These are phyloP conservation scores for Tringa solitaria DNA, from an alignment of 2,113 vertebrate genomes.

Conservation along the genomic window DNA sequence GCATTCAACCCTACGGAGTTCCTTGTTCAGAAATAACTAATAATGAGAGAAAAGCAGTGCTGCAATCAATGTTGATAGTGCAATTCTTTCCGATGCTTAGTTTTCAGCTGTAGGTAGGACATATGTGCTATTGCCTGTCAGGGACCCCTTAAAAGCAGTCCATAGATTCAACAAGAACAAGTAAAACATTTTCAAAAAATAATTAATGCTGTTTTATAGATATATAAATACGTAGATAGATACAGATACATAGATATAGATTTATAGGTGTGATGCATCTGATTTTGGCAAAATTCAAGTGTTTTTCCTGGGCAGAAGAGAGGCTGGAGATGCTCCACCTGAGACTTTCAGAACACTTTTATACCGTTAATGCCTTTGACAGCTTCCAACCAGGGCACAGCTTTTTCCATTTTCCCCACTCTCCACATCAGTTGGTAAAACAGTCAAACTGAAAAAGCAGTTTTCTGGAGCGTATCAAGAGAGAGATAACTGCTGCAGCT, in stretches of 20 bases:
- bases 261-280: not conserved
- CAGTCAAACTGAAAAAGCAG: not conserved
- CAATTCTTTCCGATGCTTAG: not conserved
- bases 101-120: not conserved
- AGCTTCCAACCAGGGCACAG: not conserved
- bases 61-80: fast-evolving
- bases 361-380: not conserved
- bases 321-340: not conserved
- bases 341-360: not conserved
- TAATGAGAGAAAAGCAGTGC: not conserved
- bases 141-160: not conserved
- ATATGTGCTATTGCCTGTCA: too few species aligned
- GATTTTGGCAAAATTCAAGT: not conserved
- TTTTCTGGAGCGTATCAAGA: not conserved
- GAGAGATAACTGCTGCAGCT: not conserved
- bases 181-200: not conserved
- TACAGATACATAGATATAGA: not conserved
- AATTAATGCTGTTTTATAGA: not conserved
- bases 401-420: not conserved
- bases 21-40: not conserved
- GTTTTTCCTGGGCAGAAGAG: not conserved
- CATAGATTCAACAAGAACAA: not conserved
- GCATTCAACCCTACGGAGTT: not conserved
- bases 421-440: not conserved
- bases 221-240: not conserved